phyloP scores from a whole-genome alignment of 2,113 vertebrate species.

The Podarcis raffonei region DNA sequence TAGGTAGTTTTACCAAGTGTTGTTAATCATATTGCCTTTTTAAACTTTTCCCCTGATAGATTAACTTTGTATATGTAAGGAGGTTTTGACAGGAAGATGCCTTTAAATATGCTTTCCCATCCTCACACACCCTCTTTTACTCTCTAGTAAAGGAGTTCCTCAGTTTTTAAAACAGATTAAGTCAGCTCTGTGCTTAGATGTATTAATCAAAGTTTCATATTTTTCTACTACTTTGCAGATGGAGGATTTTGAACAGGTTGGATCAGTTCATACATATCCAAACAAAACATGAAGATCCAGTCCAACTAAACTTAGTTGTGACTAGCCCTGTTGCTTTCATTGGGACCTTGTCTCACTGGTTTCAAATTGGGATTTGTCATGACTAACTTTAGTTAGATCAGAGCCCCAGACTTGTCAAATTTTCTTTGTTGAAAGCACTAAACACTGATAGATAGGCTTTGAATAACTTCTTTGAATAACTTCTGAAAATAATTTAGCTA shows the following conservation, averaged over 20 bases:
- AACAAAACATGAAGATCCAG: not conserved
- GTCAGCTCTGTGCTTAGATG: not conserved
- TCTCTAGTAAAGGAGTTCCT: not conserved
- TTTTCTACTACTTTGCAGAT: no score
- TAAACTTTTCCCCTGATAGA: not conserved
- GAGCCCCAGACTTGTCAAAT: not conserved
- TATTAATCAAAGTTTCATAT: not conserved
- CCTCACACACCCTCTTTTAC: not conserved
- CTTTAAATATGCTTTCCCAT: not conserved
- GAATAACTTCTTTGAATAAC: not conserved
- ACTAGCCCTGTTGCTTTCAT: not conserved
- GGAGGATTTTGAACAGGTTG: no score
- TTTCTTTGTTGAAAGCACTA: not conserved
- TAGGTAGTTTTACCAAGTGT: not conserved
- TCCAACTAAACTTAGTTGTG: not conserved
- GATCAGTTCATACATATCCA: not conserved
- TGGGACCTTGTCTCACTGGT: not conserved
- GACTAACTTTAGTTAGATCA: not conserved
- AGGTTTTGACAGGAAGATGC: not conserved
- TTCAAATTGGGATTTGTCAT: not conserved
- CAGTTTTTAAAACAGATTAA: not conserved
- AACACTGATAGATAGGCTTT: no score
- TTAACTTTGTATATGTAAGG: not conserved
- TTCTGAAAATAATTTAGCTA: accelerated
- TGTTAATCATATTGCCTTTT: not conserved